Base-by-base conservation (phyloP, 2,797 vertebrate species). In the Chaetophractus vellerosus region DNA sequence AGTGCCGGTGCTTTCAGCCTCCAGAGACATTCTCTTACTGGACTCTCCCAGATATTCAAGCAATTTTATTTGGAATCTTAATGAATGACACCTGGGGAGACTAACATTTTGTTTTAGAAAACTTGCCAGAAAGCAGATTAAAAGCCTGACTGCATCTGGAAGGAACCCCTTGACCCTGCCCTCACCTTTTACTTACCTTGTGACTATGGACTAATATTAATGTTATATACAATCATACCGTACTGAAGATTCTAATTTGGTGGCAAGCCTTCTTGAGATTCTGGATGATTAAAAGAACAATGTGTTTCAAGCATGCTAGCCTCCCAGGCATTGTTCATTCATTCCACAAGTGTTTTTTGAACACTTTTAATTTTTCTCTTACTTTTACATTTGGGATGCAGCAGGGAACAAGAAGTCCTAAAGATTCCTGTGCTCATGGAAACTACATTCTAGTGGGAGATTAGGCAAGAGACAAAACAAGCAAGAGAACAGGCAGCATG, bases 51-150 rank as follows among this genome's bases (percentile, higher is more conserved):
- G 72, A 72, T 11, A 79, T 36, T 76, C 23, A 64, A 7, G 45
- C 21, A n/a, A 21, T 59, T 31, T 9, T 24, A 78, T 48, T 24
- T 38, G 75, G 55, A 45, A 88, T 86, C n/a, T 82, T 90, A 87
- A 82, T 38, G 23, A 93, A 31, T 80, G 59, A 69, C 33, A 79
- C 24, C 33, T 83, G 45, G 12, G 5, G 23, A 9, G 21, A 75
- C n/a, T 48, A 91, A 82, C 10, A 45, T 36, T 64, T 69, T 50
- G 6, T 78, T 94, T n/a, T 83, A 91, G 71, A 76, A 89, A 90
- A 79, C 23, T 50, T 66, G 21, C n/a, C 7, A 45, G 41, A 2
- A 66, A 69, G 41, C 12, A 78, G 48, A 72, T 88, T 90, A 91
- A 69, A 88, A 76, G 48, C 10, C 11, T 2, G 7, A 9, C 7